Conservation (phyloP, 2,113 vertebrate species). For the Centropus unirufus region DNA sequence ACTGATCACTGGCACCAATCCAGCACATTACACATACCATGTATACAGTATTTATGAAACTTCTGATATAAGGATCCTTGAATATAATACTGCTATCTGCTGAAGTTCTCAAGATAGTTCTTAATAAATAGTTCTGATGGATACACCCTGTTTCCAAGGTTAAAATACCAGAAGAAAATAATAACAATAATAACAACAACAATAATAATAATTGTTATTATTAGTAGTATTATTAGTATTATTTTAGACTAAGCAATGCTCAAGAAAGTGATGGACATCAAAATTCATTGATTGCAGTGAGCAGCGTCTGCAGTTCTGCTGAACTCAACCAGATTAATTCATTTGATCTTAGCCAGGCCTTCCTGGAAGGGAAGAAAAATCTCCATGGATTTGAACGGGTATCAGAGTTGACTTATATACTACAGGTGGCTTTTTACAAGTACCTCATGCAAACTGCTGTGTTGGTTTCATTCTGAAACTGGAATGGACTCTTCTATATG, state of each 20-base stretch:
- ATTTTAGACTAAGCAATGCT: neutral
- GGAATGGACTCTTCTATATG: neutral
- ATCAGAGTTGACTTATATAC: neutral
- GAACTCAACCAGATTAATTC: neutral
- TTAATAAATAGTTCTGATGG: neutral
- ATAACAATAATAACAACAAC: neutral
- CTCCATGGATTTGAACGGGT: neutral
- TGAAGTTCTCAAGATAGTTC: neutral
- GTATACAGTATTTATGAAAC: slow-evolving; percentile 28
- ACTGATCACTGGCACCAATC: neutral
- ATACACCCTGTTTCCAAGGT: neutral
- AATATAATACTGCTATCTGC: neutral
- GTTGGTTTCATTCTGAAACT: neutral
- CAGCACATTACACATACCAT: neutral
- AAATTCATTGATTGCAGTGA: neutral
- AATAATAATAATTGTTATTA: no score
- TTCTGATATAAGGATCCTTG: neutral
- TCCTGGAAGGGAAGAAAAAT: neutral
- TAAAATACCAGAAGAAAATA: neutral
- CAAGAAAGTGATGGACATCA: neutral
- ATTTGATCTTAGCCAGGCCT: neutral
- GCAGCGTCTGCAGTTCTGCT: neutral
- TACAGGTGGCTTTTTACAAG: neutral
- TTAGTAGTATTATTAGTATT: no score
- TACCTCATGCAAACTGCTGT: neutral